A percentile compares a stretch with the other conserved stretches of the same genome.
phyloP scores from a whole-genome alignment of 2,113 vertebrate genomes.

The Osmerus eperlanus region DNA sequence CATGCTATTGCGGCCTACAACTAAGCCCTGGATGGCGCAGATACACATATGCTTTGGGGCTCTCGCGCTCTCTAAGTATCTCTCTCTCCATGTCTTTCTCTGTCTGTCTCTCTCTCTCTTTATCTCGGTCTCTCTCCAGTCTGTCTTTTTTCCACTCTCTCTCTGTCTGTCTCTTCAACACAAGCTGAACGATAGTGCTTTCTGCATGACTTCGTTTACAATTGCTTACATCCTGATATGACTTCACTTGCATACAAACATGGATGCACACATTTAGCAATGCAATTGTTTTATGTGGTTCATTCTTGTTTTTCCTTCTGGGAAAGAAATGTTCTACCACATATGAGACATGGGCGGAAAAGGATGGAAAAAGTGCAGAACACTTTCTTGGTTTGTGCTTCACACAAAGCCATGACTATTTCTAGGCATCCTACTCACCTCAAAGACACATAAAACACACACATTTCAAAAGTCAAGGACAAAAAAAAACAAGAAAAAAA shows the following conservation, averaged over 20 bases:
- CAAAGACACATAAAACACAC: constrained; percentile 21
- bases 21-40: constrained; percentile 60
- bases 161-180: too few species aligned
- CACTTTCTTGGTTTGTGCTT: constrained; percentile 58
- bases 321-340: constrained; percentile 34
- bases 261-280: constrained; percentile 42
- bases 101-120: too few species aligned
- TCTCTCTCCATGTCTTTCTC: background rate
- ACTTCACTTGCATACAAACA: constrained; percentile 56
- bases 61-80: constrained; percentile 32
- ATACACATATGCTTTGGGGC: constrained; percentile 8
- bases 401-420: constrained; percentile 64
- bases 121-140: background rate
- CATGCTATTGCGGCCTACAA: constrained; percentile 66
- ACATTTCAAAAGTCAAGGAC: constrained; percentile 47
- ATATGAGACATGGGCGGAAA: constrained; percentile 48
- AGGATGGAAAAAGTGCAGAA: constrained; percentile 56
- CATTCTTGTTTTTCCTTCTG: constrained; percentile 50
- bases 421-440: constrained; percentile 36
- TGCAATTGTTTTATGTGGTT: constrained; percentile 25
- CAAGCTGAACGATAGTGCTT: constrained; percentile 18
- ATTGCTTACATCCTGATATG: constrained; percentile 28
- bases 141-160: too few species aligned
- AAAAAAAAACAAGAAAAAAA: constrained; percentile 18
- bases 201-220: constrained; percentile 32